Conservation (phyloP, 2,113 vertebrate genomes). For the Ceyx margarethae region DNA sequence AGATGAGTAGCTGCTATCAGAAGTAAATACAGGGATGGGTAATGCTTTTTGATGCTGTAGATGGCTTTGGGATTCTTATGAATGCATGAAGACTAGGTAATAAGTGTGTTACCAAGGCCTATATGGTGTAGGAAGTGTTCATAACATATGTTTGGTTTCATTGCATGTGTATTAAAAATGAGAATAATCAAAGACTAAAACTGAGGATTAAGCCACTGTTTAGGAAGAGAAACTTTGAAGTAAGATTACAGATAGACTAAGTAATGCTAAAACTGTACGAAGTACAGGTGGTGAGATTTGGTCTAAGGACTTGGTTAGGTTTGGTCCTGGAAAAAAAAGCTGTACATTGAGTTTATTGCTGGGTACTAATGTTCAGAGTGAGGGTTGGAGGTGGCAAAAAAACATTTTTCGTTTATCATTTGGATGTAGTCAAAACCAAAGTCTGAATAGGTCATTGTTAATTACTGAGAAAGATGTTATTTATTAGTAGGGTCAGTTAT, state of each 20-base stretch:
- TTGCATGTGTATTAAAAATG: neutral
- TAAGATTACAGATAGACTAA: neutral
- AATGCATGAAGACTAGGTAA: neutral
- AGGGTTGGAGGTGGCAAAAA: neutral
- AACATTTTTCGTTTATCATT: neutral
- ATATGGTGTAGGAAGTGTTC: neutral
- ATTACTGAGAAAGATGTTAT: neutral
- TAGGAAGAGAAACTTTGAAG: neutral
- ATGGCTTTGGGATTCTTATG: neutral
- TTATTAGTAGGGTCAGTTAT: neutral
- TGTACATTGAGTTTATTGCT: neutral
- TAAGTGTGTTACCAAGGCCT: neutral
- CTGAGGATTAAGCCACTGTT: neutral
- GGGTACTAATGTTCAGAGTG: neutral
- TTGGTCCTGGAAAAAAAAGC: neutral
- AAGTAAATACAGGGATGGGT: neutral
- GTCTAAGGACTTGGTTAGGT: neutral
- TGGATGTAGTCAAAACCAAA: neutral
- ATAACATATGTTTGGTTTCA: neutral
- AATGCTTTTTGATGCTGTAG: neutral
- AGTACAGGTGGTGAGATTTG: neutral
- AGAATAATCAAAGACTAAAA: neutral
- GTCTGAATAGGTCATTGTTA: neutral
- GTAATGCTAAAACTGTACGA: neutral
- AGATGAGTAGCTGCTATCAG: neutral